Conservation (phyloP, 2,888 invertebrate species). For the Diarsia brunnea region DNA sequence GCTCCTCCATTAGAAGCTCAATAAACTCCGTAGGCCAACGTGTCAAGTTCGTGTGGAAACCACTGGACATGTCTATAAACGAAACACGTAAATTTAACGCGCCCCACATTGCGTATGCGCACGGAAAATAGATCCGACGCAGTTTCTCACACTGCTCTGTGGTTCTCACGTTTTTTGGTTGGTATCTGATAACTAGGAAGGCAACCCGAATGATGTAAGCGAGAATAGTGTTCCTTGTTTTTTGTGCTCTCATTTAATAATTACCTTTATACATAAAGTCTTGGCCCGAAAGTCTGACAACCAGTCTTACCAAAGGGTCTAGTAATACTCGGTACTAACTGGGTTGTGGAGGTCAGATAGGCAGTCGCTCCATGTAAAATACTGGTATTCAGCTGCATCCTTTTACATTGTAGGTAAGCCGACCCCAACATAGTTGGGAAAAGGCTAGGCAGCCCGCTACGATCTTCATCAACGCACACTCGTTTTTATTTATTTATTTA, state of each 20-base stretch:
- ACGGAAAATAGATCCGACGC: conserved; percentile 66
- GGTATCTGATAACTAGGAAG: background rate
- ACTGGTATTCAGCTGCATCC: too few species aligned
- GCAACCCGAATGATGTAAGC: background rate
- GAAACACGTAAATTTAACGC: conserved; percentile 65
- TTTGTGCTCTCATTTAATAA: background rate
- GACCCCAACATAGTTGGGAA: too few species aligned
- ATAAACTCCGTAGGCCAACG: conserved; percentile 61
- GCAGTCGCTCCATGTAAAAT: too few species aligned
- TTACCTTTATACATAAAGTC: background rate
- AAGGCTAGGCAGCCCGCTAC: background rate
- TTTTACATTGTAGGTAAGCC: too few species aligned
- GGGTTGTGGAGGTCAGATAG: too few species aligned
- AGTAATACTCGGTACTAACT: too few species aligned
- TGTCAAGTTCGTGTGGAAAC: conserved; percentile 76
- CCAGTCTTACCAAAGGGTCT: too few species aligned
- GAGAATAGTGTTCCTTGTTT: background rate
- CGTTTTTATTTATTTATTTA: too few species aligned
- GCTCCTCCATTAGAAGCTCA: background rate
- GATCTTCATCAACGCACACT: background rate
- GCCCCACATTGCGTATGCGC: conserved; percentile 57
- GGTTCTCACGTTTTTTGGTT: conserved; percentile 46
- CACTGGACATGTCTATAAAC: conserved; percentile 72
- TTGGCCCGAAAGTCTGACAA: too few species aligned
- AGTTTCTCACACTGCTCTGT: conserved; percentile 43